Evolutionary conservation across 1,140 invertebrate genomes (phyloP).

Genomic region (Drosophila ohnishii): DNA sequence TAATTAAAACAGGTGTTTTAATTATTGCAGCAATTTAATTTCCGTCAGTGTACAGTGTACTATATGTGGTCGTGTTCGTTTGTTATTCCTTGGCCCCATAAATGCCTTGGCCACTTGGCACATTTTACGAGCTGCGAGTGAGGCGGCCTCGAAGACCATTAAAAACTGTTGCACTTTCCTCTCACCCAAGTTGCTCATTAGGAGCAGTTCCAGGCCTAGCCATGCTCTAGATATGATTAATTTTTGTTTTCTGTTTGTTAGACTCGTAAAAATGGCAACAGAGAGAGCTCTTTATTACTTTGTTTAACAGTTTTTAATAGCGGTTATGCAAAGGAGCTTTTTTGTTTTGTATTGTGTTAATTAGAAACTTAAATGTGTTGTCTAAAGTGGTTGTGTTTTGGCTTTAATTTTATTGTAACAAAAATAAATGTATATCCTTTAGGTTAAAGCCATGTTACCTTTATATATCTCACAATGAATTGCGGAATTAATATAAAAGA

Average conservation of each 20-base stretch:
- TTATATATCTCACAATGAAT: neutral
- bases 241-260: conserved; percentile 71
- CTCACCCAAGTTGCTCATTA: conserved; percentile 66
- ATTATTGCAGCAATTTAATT: conserved; percentile 79
- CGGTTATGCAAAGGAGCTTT: conserved; percentile 57
- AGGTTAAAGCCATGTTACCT: neutral
- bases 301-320: conserved; percentile 69
- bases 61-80: conserved; percentile 7
- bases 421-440: neutral
- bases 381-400: neutral
- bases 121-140: conserved; percentile 63
- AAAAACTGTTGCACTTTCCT: conserved; percentile 74
- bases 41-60: conserved; percentile 16
- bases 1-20: conserved; percentile 82
- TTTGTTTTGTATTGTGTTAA: conserved; percentile 34
- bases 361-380: conserved; percentile 22
- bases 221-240: conserved; percentile 76
- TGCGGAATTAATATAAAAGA: neutral
- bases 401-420: neutral
- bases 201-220: conserved; percentile 34
- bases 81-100: conserved; percentile 41
- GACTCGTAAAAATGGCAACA: conserved; percentile 65
- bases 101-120: conserved; percentile 68
- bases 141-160: conserved; percentile 55
- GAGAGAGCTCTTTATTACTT: conserved; percentile 51